Base-by-base conservation (phyloP, 2,113 vertebrate genomes). In the Saguinus midas region DNA sequence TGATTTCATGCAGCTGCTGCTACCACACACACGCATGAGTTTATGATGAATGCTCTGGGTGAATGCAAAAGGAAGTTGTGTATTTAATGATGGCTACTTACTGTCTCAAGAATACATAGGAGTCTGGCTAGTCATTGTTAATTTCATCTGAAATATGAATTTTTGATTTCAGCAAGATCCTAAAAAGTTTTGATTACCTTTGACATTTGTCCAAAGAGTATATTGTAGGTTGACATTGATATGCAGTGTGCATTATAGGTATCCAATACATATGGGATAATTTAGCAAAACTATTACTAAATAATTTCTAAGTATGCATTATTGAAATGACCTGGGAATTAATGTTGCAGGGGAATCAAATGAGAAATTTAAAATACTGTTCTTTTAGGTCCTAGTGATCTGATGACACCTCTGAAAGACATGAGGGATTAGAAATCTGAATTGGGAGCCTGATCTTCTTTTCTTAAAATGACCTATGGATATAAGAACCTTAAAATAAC, bases 81-180 rank as follows among this genome's bases (percentile, higher is more conserved):
- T 73, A 43, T 18, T 95, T 92, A 79, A 82, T 78, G 52, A 92
- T 25, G 48, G n/a, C 3, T 80, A 87, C 55, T 94, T 81, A 78
- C 6, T 90, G n/a, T 86, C 79, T n/a, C 40, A n/a, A 61, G 78
- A 91, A 89, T 64, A 89, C 55, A 85, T 4, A 82, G 11, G 17
- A 94, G 21, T 7, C 64, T 93, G 85, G 32, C 17, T 27, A 78
- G 37, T 82, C 86, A 96, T 90, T 79, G 48, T 48, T 93, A 61
- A 86, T 90, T 96, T 96, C 64, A 87, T 90, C 40, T 87, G 79
- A 83, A 82, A 85, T 83, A 72, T 80, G 48, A 80, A 48, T 12
- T 89, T 86, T 58, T 5, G 12, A 64, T 61, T 82, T 95, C 80
- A 70, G 70, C 40, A 94, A 70, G 61, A 57, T 90, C 11, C 55